These are phyloP conservation scores for Drosophila novamexicana DNA, from an alignment of 1,140 invertebrate species.

Conservation along the genomic window DNA sequence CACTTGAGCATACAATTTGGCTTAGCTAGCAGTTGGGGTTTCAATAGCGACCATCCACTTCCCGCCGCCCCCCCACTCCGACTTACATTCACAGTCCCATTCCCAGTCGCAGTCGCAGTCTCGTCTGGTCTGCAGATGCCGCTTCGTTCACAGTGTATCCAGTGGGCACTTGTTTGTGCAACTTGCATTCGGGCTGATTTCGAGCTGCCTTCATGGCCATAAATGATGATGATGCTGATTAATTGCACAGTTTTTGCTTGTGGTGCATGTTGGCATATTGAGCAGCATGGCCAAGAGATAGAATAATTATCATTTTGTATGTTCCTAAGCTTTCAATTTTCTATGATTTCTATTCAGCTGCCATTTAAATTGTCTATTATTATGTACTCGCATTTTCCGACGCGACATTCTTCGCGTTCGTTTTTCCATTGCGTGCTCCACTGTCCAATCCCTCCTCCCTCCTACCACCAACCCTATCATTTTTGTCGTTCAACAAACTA, in stretches of 20 bases:
- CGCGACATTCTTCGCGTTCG: too few species aligned
- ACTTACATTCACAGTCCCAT: too few species aligned
- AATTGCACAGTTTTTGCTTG: slow-evolving; percentile 33
- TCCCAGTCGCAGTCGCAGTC: not conserved
- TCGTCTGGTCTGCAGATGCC: not conserved
- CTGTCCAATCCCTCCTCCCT: too few species aligned
- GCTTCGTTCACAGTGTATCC: not conserved
- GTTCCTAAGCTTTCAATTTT: not conserved
- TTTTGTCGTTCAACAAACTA: too few species aligned
- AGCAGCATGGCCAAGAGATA: not conserved
- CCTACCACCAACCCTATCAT: too few species aligned
- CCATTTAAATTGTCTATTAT: too few species aligned
- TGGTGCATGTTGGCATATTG: slow-evolving; percentile 21
- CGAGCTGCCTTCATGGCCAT: slow-evolving; percentile 42
- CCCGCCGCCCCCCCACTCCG: too few species aligned
- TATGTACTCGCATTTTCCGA: too few species aligned
- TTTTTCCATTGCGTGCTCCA: too few species aligned
- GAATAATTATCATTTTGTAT: not conserved
- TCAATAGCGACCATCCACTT: slow-evolving; percentile 1
- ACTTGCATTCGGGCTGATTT: slow-evolving; percentile 28
- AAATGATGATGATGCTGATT: slow-evolving; percentile 74
- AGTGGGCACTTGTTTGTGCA: slow-evolving; percentile 51
- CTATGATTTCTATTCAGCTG: not conserved
- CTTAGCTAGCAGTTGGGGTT: slow-evolving; percentile 53
- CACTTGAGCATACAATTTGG: slow-evolving; percentile 81